phyloP scores from a whole-genome alignment of 2,797 vertebrate genomes.

The Lepilemur ruficaudatus region DNA sequence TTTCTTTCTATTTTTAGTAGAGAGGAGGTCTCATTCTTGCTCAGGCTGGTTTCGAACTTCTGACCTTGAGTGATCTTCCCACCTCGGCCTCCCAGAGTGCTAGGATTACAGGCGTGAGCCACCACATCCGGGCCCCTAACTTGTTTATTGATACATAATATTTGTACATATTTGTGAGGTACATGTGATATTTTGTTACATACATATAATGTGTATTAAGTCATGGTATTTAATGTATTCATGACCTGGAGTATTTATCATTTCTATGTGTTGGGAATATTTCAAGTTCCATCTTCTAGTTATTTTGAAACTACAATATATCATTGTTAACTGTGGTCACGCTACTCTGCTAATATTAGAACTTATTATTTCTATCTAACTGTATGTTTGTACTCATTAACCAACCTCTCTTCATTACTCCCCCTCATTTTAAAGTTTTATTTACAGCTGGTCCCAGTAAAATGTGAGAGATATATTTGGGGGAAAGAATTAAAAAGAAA shows the following conservation, averaged over 20 bases:
- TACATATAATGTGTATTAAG: background rate
- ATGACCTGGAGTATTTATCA: background rate
- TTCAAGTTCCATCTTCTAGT: background rate
- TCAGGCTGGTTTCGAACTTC: no score
- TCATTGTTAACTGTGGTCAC: background rate
- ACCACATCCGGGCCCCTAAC: no score
- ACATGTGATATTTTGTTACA: background rate
- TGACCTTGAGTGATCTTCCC: no score
- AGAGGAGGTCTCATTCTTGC: no score
- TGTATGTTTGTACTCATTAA: background rate
- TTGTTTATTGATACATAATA: background rate
- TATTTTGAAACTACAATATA: background rate
- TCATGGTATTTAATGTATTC: background rate
- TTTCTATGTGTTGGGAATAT: background rate
- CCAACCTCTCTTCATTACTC: background rate
- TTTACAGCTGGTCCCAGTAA: background rate
- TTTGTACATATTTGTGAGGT: background rate
- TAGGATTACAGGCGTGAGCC: no score
- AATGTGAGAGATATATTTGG: background rate
- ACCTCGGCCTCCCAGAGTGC: no score
- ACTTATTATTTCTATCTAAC: background rate
- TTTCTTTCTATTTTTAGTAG: no score
- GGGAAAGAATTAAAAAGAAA: background rate
- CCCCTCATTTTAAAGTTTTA: background rate
- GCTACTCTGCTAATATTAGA: background rate